Base-by-base conservation (phyloP, 2,888 invertebrate genomes). In the Acanthosoma haemorrhoidale region DNA sequence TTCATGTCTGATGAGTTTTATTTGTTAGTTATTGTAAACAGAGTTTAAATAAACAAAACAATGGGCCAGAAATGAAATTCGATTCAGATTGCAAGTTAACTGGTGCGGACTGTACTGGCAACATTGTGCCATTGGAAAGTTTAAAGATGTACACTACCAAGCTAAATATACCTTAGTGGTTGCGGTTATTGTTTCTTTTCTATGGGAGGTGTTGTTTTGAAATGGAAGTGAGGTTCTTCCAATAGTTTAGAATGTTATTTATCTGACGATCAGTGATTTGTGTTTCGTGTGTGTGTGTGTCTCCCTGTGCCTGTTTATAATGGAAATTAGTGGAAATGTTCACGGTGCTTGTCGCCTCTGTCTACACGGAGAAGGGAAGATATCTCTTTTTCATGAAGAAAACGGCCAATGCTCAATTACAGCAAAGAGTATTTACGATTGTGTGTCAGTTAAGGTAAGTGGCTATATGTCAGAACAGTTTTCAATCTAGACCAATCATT, bases 371-470 rank as follows among this genome's bases (percentile, higher is more conserved):
- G 71, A 73, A 34, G 68, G 71, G 25, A 73, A 63, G 21, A 72
- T 73, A 63, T 73, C 71, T 67, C 70, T 71, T 41, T 69, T 71
- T 67, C 71, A 72, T 69, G 66, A 71, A 57, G 67, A 68, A 25
- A 68, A 60, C 29, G 61, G 66, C 67, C 66, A 69, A 58, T 66
- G 71, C 57, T 69, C 71, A 32, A 68, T 71, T 38, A 59, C 71
- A 13, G 68, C 73, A n/a, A 68, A 70, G 57, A 87, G 86, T 83
- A 88, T 89, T 79, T 83, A 83, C 78, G 83, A 84, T 78, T 86
- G 85, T 78, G 82, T 89, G 75, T 83, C 86, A 71, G 84, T 89
- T 74, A 84, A 88, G 85, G 89, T 88, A 81, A 79, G 85, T 51
- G 13, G 0, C 21, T 25, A n/a, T n/a, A n/a, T 51, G n/a, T n/a